Percentiles rank a stretch among this genome's conserved stretches.
Evolutionary conservation across 2,888 invertebrate genomes (phyloP).

Genomic region (Cyclophora albipunctata): DNA sequence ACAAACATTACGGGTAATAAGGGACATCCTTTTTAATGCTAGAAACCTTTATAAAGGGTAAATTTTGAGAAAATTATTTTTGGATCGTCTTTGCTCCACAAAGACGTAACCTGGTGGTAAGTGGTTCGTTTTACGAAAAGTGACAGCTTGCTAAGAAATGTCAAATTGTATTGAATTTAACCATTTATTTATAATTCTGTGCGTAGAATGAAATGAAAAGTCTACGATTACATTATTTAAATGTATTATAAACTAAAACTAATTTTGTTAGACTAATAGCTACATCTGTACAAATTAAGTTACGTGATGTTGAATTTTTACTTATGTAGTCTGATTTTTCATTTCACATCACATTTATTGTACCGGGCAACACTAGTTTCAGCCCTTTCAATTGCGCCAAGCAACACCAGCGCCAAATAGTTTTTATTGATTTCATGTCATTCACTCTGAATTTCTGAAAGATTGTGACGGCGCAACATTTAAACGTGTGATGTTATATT

Average conservation of each 20-base stretch:
- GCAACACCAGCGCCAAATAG: conserved; percentile 9
- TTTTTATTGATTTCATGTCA: conserved; percentile 58
- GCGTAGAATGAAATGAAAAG: conserved; percentile 7
- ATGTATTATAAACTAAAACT: not conserved
- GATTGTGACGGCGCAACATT: conserved; percentile 65
- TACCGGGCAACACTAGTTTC: not conserved
- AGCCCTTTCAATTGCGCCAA: not conserved
- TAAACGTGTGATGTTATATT: conserved; percentile 44
- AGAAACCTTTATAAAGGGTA: conserved; percentile 33
- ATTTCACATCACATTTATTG: no score
- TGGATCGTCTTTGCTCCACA: conserved; percentile 34
- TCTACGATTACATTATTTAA: not conserved
- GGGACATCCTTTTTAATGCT: conserved; percentile 43
- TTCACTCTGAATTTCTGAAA: conserved; percentile 18
- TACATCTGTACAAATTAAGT: no score
- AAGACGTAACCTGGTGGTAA: conserved; percentile 44
- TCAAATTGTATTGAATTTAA: no score
- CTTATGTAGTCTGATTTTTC: no score
- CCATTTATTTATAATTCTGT: not conserved
- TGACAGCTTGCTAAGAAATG: conserved; percentile 23
- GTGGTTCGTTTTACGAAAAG: conserved; percentile 23
- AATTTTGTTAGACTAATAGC: no score
- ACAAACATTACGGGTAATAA: conserved; percentile 57
- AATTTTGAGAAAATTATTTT: conserved; percentile 47
- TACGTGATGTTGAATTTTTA: no score